A percentile compares a stretch with the other conserved stretches of the same genome.
phyloP scores from a whole-genome alignment of 2,797 vertebrate species.

The Pseudochirops corinnae region DNA sequence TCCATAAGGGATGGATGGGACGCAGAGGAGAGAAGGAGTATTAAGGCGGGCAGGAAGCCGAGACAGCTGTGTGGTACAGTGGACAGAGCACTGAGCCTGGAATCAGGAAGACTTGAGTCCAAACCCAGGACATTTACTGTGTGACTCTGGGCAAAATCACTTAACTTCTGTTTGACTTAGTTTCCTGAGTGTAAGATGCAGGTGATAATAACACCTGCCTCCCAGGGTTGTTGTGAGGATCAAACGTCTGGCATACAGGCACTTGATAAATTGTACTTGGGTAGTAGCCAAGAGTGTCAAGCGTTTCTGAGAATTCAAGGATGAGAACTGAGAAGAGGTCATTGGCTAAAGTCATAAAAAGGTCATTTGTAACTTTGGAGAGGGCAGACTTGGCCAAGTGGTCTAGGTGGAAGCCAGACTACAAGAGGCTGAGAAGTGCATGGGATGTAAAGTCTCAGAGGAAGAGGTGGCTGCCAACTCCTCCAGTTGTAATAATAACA shows the following conservation, averaged over 20 bases:
- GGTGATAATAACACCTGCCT: conserved; percentile 7
- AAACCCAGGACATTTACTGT: not conserved
- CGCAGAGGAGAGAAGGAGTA: not conserved
- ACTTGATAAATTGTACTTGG: not conserved
- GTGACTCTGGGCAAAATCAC: conserved; percentile 1
- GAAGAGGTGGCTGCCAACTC: not conserved
- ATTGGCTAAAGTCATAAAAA: not conserved
- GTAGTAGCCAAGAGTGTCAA: conserved; percentile 13
- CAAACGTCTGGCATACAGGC: conserved; percentile 7
- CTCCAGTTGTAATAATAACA: not conserved
- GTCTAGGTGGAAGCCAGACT: not conserved
- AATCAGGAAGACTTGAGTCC: not conserved
- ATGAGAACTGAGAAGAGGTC: not conserved
- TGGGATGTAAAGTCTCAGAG: not conserved
- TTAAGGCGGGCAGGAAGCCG: not conserved
- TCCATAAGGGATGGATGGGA: not conserved
- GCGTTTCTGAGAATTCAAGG: not conserved
- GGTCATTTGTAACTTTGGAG: not conserved
- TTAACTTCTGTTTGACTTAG: not conserved
- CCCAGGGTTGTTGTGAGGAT: not conserved
- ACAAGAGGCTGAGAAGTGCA: not conserved
- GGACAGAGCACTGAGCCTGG: not conserved
- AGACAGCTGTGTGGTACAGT: not conserved
- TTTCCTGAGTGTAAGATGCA: not conserved
- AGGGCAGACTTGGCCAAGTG: not conserved